Evolutionary conservation across 35 echinoderm and acorn worm species (phyloP), one percentile per base, ranked within the genome.

Genomic region (Holothuria glaberrima): DNA sequence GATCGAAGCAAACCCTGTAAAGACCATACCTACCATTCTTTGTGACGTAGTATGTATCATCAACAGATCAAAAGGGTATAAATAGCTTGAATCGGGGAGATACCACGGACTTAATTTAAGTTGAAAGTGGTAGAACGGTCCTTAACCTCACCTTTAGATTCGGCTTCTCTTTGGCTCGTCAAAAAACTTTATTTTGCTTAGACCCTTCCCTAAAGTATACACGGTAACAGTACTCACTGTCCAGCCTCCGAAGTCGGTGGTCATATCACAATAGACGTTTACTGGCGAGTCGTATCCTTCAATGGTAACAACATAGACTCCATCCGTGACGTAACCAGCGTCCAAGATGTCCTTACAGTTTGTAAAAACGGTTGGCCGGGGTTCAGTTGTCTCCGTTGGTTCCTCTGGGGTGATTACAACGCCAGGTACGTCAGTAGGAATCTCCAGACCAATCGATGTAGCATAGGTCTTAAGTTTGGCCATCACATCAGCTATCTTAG

Each of bases 391-490:
- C 12, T 31, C 70, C 19, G 30, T 35, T 20, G 24, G 25, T 9
- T 20, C 70, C 5, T 29, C 25, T 20, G 70, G 29, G 21, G 9
- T 29, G 28, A 19, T 66, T 7, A 9, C 22, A 9, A 16, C 63
- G 20, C 9, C 63, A 12, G 66, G 20, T 21, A 44, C 71, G 5
- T 54, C 50, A 16, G 71, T 44, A 21, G 71, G 71, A 41, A 75
- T 14, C 6, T 32, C 31, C 33, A 75, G 71, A 34, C 30, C 71
- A 41, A 38, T 41, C 6, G 28, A 17, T 7, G 41, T 21, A 12
- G 71, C 71, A 41, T 75, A 75, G 29, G 71, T n/a, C 34, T 41
- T 75, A 6, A 75, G 71, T 41, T 75, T 75, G 71, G 16, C 44
- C 18, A 75, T 75, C 30, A 75, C 6, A n/a, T 32, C 44, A 41